Evolutionary conservation across 2,113 vertebrate genomes (phyloP), one percentile per base, ranked within the genome.

Genomic region (Ornithorhynchus anatinus): DNA sequence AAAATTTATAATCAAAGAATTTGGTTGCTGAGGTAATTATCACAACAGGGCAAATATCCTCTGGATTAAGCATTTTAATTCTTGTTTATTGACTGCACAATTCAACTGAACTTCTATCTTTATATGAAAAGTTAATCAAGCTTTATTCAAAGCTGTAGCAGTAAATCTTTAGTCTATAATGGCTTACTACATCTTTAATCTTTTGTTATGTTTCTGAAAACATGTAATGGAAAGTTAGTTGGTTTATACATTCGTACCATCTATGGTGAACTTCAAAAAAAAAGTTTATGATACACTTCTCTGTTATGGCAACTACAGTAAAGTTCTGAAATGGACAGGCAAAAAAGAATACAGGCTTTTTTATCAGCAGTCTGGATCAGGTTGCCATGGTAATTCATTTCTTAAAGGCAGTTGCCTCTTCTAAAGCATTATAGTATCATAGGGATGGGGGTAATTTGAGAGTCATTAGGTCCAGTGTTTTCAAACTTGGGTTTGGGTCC

Each of bases 141-240:
- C 31, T 73, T 76, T 73, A 20, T 65, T 73, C 80, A 48, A 33
- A 73, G 71, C 73, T 71, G 32, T 33, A 79, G 43, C 38, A 80
- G 40, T 51, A 47, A 54, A 61, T 72, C 65, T 84, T 47, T 75
- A 29, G 0, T 27, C 6, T 27, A 19, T 69, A 37, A 47, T 47
- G 79, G 36, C 79, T 73, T 20, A 3, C 13, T 3, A 23, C 25
- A 59, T 50, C 0, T 4, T 32, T 29, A 44, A 14, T 74, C 32
- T 69, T 59, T 74, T 58, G 16, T 57, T 22, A 37, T 66, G 57
- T 31, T 86, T 71, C 75, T 72, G 45, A 52, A 29, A 60, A n/a
- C 47, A 0, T 59, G 65, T 82, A 67, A 60, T 59, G 62, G 42
- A 75, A 72, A 33, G 27, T 38, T 61, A 76, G 27, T 0, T 0